Conservation (phyloP, 2,113 vertebrate species). For the Amblyornis subalaris region DNA sequence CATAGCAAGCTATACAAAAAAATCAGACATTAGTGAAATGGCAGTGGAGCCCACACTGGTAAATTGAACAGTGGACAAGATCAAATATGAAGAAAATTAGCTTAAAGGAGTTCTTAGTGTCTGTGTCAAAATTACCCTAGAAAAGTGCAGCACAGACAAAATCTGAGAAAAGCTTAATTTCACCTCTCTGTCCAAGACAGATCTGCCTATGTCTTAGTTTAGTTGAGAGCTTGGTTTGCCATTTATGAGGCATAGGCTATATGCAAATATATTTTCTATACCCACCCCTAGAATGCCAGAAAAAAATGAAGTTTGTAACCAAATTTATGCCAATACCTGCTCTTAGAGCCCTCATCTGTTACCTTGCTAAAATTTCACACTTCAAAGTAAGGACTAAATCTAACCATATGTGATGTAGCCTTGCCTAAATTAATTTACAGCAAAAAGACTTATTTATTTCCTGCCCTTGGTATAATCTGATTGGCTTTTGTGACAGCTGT, state of each 20-base stretch:
- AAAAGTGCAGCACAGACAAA: not conserved
- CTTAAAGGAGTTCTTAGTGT: not conserved
- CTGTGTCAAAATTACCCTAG: not conserved
- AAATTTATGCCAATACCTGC: constrained; percentile 10
- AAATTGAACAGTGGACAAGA: not conserved
- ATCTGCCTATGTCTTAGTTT: not conserved
- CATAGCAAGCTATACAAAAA: not conserved
- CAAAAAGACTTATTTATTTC: constrained; percentile 61
- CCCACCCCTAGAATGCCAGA: not conserved
- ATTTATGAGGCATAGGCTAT: not conserved
- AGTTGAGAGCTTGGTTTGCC: not conserved
- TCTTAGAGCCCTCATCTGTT: not conserved
- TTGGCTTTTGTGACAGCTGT: constrained; percentile 62
- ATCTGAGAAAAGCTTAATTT: not conserved
- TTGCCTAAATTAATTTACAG: constrained; percentile 57
- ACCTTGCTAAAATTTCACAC: constrained; percentile 5
- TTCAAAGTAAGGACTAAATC: constrained; percentile 13
- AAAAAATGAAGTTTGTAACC: not conserved
- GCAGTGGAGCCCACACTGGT: not conserved
- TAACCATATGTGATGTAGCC: constrained; percentile 1
- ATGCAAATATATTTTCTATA: not conserved
- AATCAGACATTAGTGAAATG: not conserved
- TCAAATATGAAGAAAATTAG: not conserved
- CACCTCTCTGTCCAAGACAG: not conserved
- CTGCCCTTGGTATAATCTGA: constrained; percentile 61